Conservation (phyloP, 2,113 vertebrate genomes). For the Anarhynchus alexandrinus region DNA sequence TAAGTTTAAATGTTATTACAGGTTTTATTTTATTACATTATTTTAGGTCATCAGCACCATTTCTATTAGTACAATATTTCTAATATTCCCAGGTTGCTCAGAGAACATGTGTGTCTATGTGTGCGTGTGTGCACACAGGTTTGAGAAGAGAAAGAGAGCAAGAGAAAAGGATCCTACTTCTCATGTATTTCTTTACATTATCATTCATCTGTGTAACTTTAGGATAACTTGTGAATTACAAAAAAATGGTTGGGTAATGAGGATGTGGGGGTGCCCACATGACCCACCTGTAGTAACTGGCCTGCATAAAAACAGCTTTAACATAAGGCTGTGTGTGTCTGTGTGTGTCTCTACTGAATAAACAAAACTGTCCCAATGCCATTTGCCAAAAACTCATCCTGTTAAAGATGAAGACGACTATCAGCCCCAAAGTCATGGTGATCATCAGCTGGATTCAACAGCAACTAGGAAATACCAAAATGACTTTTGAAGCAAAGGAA, state of each 20-base stretch:
- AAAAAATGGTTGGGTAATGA: too few relatives aligned
- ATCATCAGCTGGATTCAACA: neutral
- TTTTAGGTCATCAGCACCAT: neutral
- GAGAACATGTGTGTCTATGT: fast-evolving
- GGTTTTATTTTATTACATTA: neutral
- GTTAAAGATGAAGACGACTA: neutral
- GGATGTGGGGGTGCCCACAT: too few relatives aligned
- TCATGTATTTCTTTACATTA: too few relatives aligned
- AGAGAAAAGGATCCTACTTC: neutral
- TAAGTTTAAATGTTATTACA: neutral
- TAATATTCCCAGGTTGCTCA: neutral
- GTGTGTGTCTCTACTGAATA: neutral
- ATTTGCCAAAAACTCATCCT: neutral
- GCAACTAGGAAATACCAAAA: neutral
- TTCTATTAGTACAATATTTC: neutral
- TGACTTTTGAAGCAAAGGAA: neutral
- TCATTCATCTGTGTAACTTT: too few relatives aligned
- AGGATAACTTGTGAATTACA: too few relatives aligned
- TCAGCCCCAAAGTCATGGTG: neutral
- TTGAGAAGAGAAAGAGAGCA: neutral
- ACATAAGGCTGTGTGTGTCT: neutral
- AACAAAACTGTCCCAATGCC: fast-evolving
- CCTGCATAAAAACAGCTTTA: neutral
- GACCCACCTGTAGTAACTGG: neutral
- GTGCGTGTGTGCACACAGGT: neutral